These are phyloP conservation scores for Lamellibrachia columna DNA, from an alignment of 2,888 invertebrate genomes.

Conservation along the genomic window DNA sequence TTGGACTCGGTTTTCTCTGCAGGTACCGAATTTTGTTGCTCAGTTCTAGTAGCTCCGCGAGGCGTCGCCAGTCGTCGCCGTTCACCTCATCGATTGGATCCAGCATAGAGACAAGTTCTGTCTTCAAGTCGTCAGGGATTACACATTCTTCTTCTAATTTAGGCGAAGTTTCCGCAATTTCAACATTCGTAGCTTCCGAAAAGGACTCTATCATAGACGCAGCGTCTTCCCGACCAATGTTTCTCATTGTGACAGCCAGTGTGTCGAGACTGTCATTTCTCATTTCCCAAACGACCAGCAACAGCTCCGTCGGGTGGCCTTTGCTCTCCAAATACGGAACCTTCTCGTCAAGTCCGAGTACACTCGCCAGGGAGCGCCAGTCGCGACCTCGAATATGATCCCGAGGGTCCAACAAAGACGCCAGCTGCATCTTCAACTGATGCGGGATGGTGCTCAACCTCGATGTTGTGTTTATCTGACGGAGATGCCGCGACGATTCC, in stretches of 20 bases:
- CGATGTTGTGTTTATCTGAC: not conserved
- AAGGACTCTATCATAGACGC: not conserved
- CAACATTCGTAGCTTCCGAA: not conserved
- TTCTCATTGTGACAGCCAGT: not conserved
- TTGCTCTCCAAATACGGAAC: not conserved
- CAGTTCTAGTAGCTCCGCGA: not conserved
- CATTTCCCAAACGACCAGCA: not conserved
- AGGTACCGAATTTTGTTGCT: not conserved
- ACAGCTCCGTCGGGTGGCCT: not conserved
- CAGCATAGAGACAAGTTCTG: not conserved
- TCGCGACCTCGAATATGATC: conserved; percentile 16
- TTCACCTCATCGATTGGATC: not conserved
- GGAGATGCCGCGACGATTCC: not conserved
- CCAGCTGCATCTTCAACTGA: conserved; percentile 16
- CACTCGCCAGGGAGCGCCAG: not conserved
- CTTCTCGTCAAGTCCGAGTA: not conserved
- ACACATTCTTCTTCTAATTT: not conserved
- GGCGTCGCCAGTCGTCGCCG: not conserved
- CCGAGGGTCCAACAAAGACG: not conserved
- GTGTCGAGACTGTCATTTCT: not conserved
- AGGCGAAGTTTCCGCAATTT: not conserved
- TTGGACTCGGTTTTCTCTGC: not conserved
- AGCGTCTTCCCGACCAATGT: not conserved
- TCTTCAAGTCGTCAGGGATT: not conserved
- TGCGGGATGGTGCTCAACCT: not conserved